Evolutionary conservation across 2,797 vertebrate genomes (phyloP), one percentile per base, ranked within the genome.

Genomic region (Microtus californicus): DNA sequence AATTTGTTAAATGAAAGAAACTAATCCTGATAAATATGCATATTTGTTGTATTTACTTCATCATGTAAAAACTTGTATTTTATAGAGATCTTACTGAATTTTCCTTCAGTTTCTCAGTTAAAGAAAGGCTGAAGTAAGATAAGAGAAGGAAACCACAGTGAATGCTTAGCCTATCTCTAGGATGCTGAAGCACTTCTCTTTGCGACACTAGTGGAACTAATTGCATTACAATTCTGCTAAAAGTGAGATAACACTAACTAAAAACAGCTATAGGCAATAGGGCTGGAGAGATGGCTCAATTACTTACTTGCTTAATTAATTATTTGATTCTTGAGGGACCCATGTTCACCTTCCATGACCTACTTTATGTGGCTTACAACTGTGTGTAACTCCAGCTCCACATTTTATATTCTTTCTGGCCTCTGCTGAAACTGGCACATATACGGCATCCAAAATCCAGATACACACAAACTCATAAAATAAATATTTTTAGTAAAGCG

Each of bases 21-120:
- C n/a, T 43, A 80, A 15, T 0, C n/a, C 11, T 27, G 31, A 40
- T 54, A 63, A n/a, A 65, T 29, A 65, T 15, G 29, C 12, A 31
- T 27, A 63, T 29, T 63, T 11, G 37, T 83, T 43, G 29, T 48
- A 59, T 69, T 96, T 89, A 48, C 59, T 78, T 93, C 0, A 40
- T 40, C 51, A 4, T n/a, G 3, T 87, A 13, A 25, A 82, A 95
- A 87, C 90, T 73, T 54, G 0, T 56, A 87, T 95, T 96, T 97
- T 89, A 89, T 77, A 45, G 87, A 87, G 31, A 91, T 61, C 96
- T 92, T 80, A 83, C 93, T 97, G 93, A 97, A 97, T 92, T 83
- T 91, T 95, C 40, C 90, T 96, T 96, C 92, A 96, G 87, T 76
- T 97, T 85, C 77, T 97, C 96, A 97, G 97, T 97, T 97, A 97